Conservation (phyloP, 1,140 invertebrate species). For the Pissodes strobi region DNA sequence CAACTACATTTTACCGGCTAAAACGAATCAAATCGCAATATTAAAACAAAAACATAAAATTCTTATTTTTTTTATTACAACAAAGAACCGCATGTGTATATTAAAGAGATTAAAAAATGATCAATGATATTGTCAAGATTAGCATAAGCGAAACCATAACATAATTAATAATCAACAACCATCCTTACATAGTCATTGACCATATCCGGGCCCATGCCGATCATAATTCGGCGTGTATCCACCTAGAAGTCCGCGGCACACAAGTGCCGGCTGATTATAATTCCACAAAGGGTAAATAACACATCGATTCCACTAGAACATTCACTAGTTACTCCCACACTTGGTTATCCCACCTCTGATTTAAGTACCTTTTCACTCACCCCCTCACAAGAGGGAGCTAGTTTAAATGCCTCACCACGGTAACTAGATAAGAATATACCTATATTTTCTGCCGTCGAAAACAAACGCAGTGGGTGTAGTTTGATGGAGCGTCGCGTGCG, state of each 20-base stretch:
- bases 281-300: constrained; percentile 12
- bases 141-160: too few relatives aligned
- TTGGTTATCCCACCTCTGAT: not conserved
- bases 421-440: not conserved
- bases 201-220: constrained; percentile 35
- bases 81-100: too few relatives aligned
- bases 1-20: too few relatives aligned
- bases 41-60: too few relatives aligned
- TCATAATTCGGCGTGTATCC: constrained; percentile 23
- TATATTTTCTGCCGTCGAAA: not conserved
- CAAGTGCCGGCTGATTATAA: constrained; percentile 7
- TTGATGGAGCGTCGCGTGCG: constrained; percentile 1
- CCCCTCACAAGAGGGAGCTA: not conserved
- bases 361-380: not conserved
- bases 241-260: not conserved
- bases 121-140: too few relatives aligned
- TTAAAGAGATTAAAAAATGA: too few relatives aligned
- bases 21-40: too few relatives aligned
- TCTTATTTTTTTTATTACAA: too few relatives aligned
- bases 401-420: not conserved
- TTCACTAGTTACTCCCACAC: not conserved
- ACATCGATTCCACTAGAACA: constrained; percentile 2
- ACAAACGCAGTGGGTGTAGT: constrained; percentile 8
- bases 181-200: constrained; percentile 35
- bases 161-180: not conserved